phyloP scores from a whole-genome alignment of 1,140 invertebrate genomes.

The Drosophila cardini region DNA sequence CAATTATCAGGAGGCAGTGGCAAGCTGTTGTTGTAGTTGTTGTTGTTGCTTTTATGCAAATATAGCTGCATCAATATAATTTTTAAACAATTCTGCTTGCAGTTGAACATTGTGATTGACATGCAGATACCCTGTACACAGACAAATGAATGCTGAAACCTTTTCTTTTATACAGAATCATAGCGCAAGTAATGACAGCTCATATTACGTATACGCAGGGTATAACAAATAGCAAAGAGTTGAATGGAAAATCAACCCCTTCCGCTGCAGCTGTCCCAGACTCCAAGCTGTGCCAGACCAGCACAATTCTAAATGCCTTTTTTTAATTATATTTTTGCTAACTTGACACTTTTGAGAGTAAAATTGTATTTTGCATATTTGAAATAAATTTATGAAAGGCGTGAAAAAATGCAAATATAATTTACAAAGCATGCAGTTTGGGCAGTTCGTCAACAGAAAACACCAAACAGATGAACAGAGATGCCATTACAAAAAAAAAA shows the following conservation, averaged over 20 bases:
- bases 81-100: conserved; percentile 29
- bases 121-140: background rate
- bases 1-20: conserved; percentile 68
- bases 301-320: conserved; percentile 75
- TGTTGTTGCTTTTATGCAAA: conserved; percentile 48
- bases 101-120: background rate
- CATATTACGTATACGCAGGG: background rate
- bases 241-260: background rate
- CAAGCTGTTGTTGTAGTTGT: conserved; percentile 31
- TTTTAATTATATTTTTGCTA: conserved; percentile 77
- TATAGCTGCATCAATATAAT: conserved; percentile 45
- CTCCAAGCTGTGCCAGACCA: conserved; percentile 43
- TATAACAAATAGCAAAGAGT: conserved; percentile 14
- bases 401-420: conserved; percentile 67
- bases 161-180: too few relatives aligned
- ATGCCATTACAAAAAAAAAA: background rate
- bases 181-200: too few relatives aligned
- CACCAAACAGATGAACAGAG: background rate
- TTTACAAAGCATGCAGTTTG: conserved; percentile 54
- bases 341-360: conserved; percentile 72
- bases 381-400: conserved; percentile 36
- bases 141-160: background rate
- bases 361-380: conserved; percentile 69
- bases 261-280: background rate
- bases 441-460: conserved; percentile 35